These are phyloP conservation scores for Aricia agestis DNA, from an alignment of 1,140 invertebrate species.

Conservation along the genomic window DNA sequence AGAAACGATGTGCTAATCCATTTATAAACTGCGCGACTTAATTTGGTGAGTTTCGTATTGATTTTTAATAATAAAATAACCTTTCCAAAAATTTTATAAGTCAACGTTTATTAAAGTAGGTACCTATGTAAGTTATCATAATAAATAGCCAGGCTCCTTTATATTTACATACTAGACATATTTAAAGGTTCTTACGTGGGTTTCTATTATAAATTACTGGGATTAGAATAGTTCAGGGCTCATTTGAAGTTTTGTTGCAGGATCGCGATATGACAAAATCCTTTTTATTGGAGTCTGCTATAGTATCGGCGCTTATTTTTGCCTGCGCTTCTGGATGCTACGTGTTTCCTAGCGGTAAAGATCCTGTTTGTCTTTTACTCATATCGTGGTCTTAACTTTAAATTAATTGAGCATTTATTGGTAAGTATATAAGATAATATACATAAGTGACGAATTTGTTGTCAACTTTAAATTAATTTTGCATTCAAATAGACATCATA, in stretches of 20 bases:
- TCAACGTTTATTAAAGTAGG: too few relatives aligned
- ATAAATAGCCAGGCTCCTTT: too few relatives aligned
- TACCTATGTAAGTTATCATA: too few relatives aligned
- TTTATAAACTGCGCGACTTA: neutral
- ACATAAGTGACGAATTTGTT: too few relatives aligned
- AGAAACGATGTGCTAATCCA: slow-evolving; percentile 5
- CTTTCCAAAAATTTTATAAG: too few relatives aligned
- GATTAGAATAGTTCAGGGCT: neutral
- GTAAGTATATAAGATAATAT: too few relatives aligned
- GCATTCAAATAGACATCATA: too few relatives aligned
- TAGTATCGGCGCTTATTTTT: slow-evolving; percentile 35
- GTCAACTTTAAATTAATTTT: too few relatives aligned
- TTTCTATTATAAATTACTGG: too few relatives aligned
- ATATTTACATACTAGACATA: too few relatives aligned
- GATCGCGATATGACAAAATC: neutral
- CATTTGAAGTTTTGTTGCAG: neutral
- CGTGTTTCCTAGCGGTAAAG: slow-evolving; percentile 75
- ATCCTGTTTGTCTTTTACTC: neutral
- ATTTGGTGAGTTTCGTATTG: slow-evolving; percentile 3
- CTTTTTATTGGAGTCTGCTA: slow-evolving; percentile 41
- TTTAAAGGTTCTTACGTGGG: too few relatives aligned
- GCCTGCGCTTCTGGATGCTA: slow-evolving; percentile 64
- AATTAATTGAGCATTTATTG: too few relatives aligned
- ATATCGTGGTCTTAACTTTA: neutral
- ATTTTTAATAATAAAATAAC: neutral